Evolutionary conservation across 2,797 vertebrate species (phyloP).

Genomic region (Xenops minutus): DNA sequence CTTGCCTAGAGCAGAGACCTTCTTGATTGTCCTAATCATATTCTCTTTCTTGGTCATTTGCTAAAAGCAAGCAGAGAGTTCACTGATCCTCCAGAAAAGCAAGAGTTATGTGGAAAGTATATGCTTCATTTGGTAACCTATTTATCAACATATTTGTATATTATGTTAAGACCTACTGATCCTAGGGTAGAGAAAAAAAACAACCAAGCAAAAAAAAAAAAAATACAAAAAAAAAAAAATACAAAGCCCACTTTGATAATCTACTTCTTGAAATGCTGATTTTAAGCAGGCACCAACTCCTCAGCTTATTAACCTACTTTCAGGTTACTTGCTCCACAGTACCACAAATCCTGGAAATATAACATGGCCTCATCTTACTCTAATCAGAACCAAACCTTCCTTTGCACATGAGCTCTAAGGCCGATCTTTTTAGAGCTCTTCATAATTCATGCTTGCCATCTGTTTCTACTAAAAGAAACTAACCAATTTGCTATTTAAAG

Average conservation of each 20-base stretch:
- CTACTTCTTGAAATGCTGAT: background rate
- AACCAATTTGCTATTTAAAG: background rate
- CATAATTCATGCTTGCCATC: slow-evolving; percentile 27
- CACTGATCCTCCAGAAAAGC: background rate
- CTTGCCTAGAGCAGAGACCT: background rate
- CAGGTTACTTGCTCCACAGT: background rate
- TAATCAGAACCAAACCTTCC: background rate
- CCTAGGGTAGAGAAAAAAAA: too few relatives aligned
- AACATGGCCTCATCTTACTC: background rate
- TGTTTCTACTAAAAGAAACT: background rate
- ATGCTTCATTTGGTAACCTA: background rate
- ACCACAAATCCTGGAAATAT: background rate
- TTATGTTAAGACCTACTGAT: background rate
- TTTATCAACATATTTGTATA: background rate
- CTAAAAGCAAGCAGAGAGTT: background rate
- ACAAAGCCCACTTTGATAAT: background rate
- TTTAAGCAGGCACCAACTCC: background rate
- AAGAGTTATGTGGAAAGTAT: background rate
- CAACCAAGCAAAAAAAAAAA: background rate
- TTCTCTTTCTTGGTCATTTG: background rate
- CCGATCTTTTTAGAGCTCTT: slow-evolving; percentile 30
- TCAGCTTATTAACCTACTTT: background rate
- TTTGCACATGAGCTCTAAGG: background rate
- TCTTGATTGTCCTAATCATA: background rate
- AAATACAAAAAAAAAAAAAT: background rate